A percentile compares a stretch with the other conserved stretches of the same genome.
Conservation (phyloP, 1,140 invertebrate species). For the Drosophila seguyi region DNA sequence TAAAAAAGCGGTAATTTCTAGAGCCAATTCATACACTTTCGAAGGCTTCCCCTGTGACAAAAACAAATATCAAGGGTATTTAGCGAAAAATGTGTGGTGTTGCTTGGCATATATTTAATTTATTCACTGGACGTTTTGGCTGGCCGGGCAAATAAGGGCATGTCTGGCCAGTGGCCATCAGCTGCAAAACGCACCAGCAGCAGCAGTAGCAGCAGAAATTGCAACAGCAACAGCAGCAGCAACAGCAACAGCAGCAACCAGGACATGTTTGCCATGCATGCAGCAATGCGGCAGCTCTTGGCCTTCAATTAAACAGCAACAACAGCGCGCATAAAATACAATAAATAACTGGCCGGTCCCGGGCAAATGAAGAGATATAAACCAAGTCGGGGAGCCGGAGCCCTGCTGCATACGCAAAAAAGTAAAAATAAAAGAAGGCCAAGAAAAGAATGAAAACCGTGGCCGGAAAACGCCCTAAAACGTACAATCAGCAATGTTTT, state of each 20-base stretch:
- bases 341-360: conserved; percentile 75
- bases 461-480: conserved; percentile 82
- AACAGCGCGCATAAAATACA: conserved; percentile 72
- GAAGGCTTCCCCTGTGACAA: not conserved
- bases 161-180: conserved; percentile 80
- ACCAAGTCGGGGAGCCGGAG: conserved; percentile 46
- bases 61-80: conserved; percentile 65
- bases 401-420: conserved; percentile 62
- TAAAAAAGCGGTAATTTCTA: not conserved
- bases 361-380: conserved; percentile 81
- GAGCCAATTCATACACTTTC: not conserved
- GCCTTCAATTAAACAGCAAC: conserved; percentile 78
- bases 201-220: not conserved
- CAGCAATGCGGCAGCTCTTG: conserved; percentile 81
- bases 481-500: conserved; percentile 57
- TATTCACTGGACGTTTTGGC: conserved; percentile 75
- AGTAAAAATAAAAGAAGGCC: conserved; percentile 37
- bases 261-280: conserved; percentile 82
- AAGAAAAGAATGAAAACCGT: conserved; percentile 65
- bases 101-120: conserved; percentile 58
- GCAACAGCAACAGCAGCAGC: not conserved
- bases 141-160: conserved; percentile 77
- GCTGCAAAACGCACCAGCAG: conserved; percentile 46
- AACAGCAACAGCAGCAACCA: conserved; percentile 52
- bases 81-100: conserved; percentile 52